Percentiles rank a stretch among this genome's conserved stretches.
These are phyloP conservation scores for Cryptotermes secundus DNA, from an alignment of 1,140 invertebrate species.

Conservation along the genomic window DNA sequence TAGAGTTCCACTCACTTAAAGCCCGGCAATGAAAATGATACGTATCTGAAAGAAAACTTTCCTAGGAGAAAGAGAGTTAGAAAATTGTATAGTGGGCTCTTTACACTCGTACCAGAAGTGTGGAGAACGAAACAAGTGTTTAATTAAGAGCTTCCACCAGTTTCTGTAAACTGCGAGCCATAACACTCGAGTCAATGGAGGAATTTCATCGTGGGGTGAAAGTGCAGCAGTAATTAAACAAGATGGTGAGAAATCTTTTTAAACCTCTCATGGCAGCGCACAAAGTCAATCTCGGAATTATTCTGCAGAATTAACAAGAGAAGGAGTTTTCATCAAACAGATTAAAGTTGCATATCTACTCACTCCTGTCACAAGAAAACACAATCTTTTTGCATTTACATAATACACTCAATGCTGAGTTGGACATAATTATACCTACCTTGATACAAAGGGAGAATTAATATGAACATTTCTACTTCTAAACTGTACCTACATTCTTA, in stretches of 20 bases:
- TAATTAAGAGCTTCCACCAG: background rate
- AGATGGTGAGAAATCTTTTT: background rate
- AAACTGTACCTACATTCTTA: background rate
- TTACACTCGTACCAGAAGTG: too few relatives aligned
- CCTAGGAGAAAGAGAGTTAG: too few relatives aligned
- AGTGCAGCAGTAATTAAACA: background rate
- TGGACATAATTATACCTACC: background rate
- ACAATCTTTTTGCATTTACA: background rate
- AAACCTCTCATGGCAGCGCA: background rate
- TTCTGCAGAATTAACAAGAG: background rate
- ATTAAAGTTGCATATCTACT: background rate
- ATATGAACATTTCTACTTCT: background rate
- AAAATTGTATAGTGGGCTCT: too few relatives aligned
- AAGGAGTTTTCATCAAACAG: background rate
- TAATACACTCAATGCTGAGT: background rate
- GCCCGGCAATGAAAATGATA: too few relatives aligned
- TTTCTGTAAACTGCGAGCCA: background rate
- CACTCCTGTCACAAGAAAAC: background rate
- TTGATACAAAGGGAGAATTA: background rate
- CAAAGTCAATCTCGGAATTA: background rate
- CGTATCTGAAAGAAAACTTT: too few relatives aligned
- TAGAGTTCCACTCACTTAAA: too few relatives aligned
- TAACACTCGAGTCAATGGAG: background rate
- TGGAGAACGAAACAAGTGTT: background rate
- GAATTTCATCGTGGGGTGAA: background rate